Conservation (phyloP, 2,888 invertebrate species). For the Acronicta alni region DNA sequence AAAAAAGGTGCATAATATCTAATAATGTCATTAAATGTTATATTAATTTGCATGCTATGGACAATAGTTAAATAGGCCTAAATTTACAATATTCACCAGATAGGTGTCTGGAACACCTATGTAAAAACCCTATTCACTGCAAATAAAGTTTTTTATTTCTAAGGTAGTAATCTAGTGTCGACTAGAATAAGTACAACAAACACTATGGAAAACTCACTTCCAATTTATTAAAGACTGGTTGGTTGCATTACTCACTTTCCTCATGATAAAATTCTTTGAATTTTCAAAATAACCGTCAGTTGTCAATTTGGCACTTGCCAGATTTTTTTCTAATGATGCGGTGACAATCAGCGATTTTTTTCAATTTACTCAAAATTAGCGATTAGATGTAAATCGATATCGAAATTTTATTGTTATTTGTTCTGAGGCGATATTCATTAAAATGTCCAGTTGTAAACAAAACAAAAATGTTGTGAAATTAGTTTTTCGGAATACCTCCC, state of each 20-base stretch:
- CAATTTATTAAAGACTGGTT: conserved; percentile 27
- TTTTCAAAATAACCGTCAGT: conserved; percentile 10
- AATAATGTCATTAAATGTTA: too few relatives aligned
- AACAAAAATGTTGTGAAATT: conserved; percentile 34
- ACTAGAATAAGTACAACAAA: too few relatives aligned
- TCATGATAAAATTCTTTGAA: too few relatives aligned
- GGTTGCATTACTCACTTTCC: not conserved
- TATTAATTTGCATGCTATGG: too few relatives aligned
- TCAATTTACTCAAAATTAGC: conserved; percentile 4
- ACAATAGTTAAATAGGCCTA: too few relatives aligned
- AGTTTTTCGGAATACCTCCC: conserved; percentile 4
- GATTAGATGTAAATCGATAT: conserved; percentile 27
- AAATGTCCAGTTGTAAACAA: conserved; percentile 24
- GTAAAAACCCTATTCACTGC: too few relatives aligned
- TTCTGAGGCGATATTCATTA: conserved; percentile 12
- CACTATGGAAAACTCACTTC: too few relatives aligned
- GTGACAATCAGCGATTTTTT: conserved; percentile 27
- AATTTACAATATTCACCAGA: too few relatives aligned
- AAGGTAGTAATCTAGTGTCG: too few relatives aligned
- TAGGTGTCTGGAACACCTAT: too few relatives aligned
- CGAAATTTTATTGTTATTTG: conserved; percentile 24
- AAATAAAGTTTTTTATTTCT: too few relatives aligned
- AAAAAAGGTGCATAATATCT: too few relatives aligned
- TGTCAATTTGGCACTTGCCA: conserved; percentile 24
- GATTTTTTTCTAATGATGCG: conserved; percentile 27